Evolutionary conservation across 1,140 invertebrate species (phyloP), one percentile per base, ranked within the genome.

Genomic region (Drosophila burlai): DNA sequence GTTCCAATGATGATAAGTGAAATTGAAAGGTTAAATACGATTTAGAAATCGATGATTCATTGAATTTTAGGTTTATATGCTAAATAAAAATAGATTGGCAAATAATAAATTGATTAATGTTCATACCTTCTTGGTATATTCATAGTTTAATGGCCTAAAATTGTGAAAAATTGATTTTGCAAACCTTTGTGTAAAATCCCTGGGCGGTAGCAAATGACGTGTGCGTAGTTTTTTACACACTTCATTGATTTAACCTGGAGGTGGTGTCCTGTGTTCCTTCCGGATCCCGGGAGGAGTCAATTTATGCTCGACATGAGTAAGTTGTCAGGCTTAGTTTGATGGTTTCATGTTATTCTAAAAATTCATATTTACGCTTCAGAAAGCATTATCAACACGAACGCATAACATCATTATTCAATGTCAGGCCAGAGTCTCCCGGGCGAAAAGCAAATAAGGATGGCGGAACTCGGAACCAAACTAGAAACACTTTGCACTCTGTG

Each of bases 341-440:
- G 47, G 40, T 42, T 29, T 34, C 36, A 38, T 74, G 59, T 64
- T 74, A 64, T 43, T 43, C 24, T 42, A 74, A 73, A 75, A 57
- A 54, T 67, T 66, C 46, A 76, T 66, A 76, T 59, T 76, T 50
- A 57, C 68, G 69, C 69, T 31, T 55, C 54, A 66, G 62, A 46
- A 76, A 34, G 60, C 74, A 52, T 66, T 76, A 52, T 54, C 34
- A 60, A 50, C 71, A 72, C 21, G 26, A 59, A 26, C 47, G 42
- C 34, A 40, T 38, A 40, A 71, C 54, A 76, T 76, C 74, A 76
- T 76, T 66, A 76, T 66, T 76, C 74, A 76, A 76, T 76, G 74
- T 76, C 74, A 76, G 4, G 13, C 3, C 59, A 16, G 40, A 24
- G 42, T 10, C 21, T 47, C 9, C 16, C 31, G 8, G 26, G 31